phyloP scores from a whole-genome alignment of 2,888 invertebrate species.

The Subacronicta megacephala region DNA sequence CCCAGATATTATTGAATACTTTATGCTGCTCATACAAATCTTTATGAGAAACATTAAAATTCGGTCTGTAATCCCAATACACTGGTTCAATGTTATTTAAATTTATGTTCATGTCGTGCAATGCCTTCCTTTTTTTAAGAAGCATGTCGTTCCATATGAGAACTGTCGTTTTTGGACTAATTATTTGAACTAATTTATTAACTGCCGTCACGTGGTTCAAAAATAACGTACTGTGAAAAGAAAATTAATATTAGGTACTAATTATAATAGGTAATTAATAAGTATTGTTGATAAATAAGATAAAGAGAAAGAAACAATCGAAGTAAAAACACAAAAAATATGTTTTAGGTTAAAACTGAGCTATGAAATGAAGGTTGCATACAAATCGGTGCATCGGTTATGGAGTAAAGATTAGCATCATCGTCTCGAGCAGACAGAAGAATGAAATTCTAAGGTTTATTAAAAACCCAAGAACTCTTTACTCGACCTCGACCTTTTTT shows the following conservation, averaged over 20 bases:
- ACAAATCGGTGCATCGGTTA: too few relatives aligned
- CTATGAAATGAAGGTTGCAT: too few relatives aligned
- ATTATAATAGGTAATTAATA: too few relatives aligned
- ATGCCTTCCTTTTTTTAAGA: constrained; percentile 83
- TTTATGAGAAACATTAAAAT: constrained; percentile 63
- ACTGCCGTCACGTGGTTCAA: constrained; percentile 90
- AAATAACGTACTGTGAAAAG: constrained; percentile 88
- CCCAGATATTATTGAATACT: constrained; percentile 92
- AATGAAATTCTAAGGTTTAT: too few relatives aligned
- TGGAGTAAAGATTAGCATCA: too few relatives aligned
- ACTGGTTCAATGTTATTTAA: constrained; percentile 91
- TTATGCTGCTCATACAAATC: constrained; percentile 68
- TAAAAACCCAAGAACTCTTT: too few relatives aligned
- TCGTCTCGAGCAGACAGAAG: too few relatives aligned
- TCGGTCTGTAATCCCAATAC: constrained; percentile 91
- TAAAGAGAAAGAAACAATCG: too few relatives aligned
- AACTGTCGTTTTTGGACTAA: constrained; percentile 87
- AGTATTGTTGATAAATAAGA: too few relatives aligned
- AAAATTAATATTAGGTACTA: background rate
- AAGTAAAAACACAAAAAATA: too few relatives aligned
- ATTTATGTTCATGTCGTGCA: constrained; percentile 79
- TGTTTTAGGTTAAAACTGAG: too few relatives aligned
- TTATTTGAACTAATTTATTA: constrained; percentile 80
- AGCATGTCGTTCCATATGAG: constrained; percentile 96
- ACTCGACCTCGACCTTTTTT: too few relatives aligned